Base-by-base conservation (phyloP, 2,113 vertebrate genomes). In the Onychorhynchus coronatus region DNA sequence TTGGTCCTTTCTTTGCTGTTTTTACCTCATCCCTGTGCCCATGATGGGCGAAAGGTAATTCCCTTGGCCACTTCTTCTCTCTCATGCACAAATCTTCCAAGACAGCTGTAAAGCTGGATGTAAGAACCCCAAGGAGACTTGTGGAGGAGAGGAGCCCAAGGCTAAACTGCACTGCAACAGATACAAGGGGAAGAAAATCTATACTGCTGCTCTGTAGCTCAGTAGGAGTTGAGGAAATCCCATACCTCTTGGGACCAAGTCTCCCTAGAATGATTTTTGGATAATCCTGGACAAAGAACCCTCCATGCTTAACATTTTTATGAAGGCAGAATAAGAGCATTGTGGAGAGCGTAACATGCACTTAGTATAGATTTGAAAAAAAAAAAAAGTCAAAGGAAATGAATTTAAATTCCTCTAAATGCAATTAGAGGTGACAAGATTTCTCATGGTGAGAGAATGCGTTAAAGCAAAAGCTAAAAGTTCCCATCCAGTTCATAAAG, bases 401-500 rank as follows among this genome's bases (percentile, higher is more conserved):
- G 91, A 92, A 97, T 96, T 96, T 96, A 92, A 96, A 97, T 89
- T 96, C 76, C 81, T 95, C 85, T 94, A 93, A 96, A 97, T 56
- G 77, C 78, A 89, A 93, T 96, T 95, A 96, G 94, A 93, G 81
- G 86, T 97, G 95, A 96, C 95, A 97, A 93, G 93, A 92, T 97
- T 97, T 96, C 92, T 97, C 85, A 83, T 93, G 91, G 93, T 87
- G 76, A 97, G 89, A 96, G 85, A 93, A 58, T 91, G 77, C 6
- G 27, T 92, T 95, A 94, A 94, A 97, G 93, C 46, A 93, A 93
- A 89, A 94, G 76, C 88, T 94, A 52, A 94, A 96, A 97, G 89
- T 96, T 97, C 93, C 79, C 75, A 93, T 97, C 93, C 95, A 83
- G 88, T 91, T 97, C 95, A 95, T 93, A 95, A 96, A 96, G 96